Evolutionary conservation across 1,140 invertebrate genomes (phyloP).

Genomic region (Doryteuthis pealeii): DNA sequence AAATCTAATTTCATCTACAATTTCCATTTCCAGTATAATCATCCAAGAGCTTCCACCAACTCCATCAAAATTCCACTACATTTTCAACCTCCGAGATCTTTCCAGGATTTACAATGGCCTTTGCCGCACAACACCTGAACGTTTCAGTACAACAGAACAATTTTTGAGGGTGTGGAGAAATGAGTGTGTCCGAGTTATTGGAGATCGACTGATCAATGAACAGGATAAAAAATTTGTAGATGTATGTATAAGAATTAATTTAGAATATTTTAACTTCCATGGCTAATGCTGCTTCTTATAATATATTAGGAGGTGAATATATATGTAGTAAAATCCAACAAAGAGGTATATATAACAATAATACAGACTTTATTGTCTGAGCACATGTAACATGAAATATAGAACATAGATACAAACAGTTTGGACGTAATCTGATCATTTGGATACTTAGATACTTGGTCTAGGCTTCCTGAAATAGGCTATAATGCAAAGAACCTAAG

Average conservation of each 20-base stretch:
- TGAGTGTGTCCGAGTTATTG: constrained; percentile 82
- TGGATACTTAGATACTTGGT: too few species aligned
- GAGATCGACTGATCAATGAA: constrained; percentile 78
- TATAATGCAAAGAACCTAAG: too few species aligned
- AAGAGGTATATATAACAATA: too few species aligned
- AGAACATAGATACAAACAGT: too few species aligned
- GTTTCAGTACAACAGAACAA: constrained; percentile 70
- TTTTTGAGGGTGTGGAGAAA: constrained; percentile 86
- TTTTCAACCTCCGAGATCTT: constrained; percentile 88
- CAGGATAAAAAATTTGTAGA: constrained; percentile 61
- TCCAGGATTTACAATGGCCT: constrained; percentile 80
- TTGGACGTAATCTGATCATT: too few species aligned
- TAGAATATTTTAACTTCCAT: not conserved
- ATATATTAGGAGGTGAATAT: not conserved
- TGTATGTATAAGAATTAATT: constrained; percentile 43
- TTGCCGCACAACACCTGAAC: constrained; percentile 71
- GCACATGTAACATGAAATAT: too few species aligned
- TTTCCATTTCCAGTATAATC: constrained; percentile 50
- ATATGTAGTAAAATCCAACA: not conserved
- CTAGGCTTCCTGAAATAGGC: too few species aligned
- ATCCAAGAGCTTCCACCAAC: constrained; percentile 81
- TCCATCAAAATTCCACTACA: constrained; percentile 90
- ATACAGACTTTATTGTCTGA: too few species aligned
- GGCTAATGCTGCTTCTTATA: too few species aligned
- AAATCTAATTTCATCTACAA: too few species aligned